These are phyloP conservation scores for Cotesia vestalis DNA, from an alignment of 1,140 invertebrate genomes.

Conservation along the genomic window DNA sequence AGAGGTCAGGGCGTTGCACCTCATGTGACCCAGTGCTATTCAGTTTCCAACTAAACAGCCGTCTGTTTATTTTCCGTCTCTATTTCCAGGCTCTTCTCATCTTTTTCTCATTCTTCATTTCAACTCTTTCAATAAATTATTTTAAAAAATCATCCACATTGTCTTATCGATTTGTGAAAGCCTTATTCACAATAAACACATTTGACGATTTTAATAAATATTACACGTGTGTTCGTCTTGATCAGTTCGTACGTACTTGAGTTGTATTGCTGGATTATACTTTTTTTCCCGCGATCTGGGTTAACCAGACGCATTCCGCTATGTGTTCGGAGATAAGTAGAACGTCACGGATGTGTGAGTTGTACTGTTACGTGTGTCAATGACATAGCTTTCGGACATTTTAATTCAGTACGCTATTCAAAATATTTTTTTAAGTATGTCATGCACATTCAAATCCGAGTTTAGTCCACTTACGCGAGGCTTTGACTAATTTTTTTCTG, in stretches of 20 bases:
- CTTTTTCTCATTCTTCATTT: not conserved
- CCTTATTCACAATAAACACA: too few relatives aligned
- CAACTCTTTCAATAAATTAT: not conserved
- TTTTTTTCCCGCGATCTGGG: constrained; percentile 42
- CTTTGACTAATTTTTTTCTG: too few relatives aligned
- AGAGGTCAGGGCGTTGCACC: constrained; percentile 56
- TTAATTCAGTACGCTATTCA: constrained; percentile 1
- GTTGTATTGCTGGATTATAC: not conserved
- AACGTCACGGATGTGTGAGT: constrained; percentile 43
- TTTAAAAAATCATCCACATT: too few relatives aligned
- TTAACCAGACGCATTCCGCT: constrained; percentile 50
- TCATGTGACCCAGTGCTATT: constrained; percentile 54
- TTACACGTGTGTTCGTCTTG: too few relatives aligned
- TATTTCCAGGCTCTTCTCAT: constrained; percentile 16
- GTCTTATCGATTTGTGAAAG: too few relatives aligned
- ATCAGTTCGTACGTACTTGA: too few relatives aligned
- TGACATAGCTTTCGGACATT: not conserved
- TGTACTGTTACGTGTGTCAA: constrained; percentile 18
- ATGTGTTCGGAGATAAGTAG: constrained; percentile 49
- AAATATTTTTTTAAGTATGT: too few relatives aligned
- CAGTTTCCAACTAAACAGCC: constrained; percentile 14
- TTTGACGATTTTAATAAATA: too few relatives aligned
- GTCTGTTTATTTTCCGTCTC: constrained; percentile 12
- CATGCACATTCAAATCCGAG: too few relatives aligned
- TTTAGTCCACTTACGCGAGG: too few relatives aligned